These are phyloP conservation scores for Stomorhina lunata DNA, from an alignment of 2,888 invertebrate species.

Conservation along the genomic window DNA sequence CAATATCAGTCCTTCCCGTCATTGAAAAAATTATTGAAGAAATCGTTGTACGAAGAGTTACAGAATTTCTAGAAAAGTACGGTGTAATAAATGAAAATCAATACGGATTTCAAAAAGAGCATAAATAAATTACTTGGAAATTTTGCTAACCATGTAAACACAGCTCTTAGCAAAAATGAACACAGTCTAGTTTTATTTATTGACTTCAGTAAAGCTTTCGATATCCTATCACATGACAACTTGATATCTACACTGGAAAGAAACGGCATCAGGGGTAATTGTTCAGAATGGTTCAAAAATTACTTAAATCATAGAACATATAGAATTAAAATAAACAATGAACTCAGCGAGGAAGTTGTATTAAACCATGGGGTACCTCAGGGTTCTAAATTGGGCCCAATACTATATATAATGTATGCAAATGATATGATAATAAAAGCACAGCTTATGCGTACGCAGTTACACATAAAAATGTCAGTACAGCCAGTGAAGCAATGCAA, in stretches of 20 bases:
- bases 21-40: no score
- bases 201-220: no score
- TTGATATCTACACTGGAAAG: no score
- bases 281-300: neutral
- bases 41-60: no score
- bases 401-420: neutral
- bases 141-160: neutral
- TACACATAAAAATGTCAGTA: neutral
- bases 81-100: no score
- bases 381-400: neutral
- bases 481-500: slow-evolving; percentile 6
- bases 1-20: no score
- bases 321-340: neutral
- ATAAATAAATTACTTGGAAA: neutral
- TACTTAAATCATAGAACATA: neutral
- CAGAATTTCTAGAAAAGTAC: no score
- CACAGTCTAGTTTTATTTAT: no score
- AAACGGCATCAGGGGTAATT: no score
- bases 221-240: no score
- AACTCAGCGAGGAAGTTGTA: neutral
- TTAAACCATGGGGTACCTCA: neutral
- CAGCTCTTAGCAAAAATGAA: no score
- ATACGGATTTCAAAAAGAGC: neutral
- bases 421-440: neutral
- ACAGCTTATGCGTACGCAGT: neutral